phyloP scores from a whole-genome alignment of 1,140 invertebrate species.

The Mya arenaria region DNA sequence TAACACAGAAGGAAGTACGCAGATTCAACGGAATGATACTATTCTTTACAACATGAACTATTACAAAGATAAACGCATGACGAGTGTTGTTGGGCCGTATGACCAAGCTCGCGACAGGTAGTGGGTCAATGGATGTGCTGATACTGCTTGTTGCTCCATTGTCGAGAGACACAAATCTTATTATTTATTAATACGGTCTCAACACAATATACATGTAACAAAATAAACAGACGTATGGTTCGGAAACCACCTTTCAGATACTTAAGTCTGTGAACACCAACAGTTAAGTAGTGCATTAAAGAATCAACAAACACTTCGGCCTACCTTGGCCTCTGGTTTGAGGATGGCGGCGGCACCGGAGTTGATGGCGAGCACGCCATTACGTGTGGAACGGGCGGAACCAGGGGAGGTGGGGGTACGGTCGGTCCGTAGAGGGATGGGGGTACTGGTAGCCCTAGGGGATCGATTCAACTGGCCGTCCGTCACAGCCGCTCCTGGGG shows the following conservation, averaged over 20 bases:
- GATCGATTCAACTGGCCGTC: neutral
- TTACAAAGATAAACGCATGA: neutral
- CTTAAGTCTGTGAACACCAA: neutral
- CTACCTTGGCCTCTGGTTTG: slow-evolving; percentile 34
- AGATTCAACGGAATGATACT: neutral
- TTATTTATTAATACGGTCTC: neutral
- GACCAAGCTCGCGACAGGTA: neutral
- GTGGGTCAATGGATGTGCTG: neutral
- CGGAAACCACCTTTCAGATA: neutral
- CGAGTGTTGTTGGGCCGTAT: neutral
- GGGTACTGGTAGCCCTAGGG: slow-evolving; percentile 32
- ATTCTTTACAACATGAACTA: neutral
- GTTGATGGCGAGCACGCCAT: neutral
- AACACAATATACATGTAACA: neutral
- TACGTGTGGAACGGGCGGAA: too few species aligned
- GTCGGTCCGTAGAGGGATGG: too few species aligned
- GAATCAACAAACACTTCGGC: neutral
- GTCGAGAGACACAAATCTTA: neutral
- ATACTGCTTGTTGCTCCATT: neutral
- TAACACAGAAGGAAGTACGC: neutral
- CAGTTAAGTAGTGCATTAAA: neutral
- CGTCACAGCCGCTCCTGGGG: neutral
- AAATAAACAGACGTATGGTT: neutral
- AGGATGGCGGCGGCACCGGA: neutral
- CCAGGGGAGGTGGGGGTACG: too few species aligned